phyloP scores from a whole-genome alignment of 2,113 vertebrate genomes.

The Merops nubicus region DNA sequence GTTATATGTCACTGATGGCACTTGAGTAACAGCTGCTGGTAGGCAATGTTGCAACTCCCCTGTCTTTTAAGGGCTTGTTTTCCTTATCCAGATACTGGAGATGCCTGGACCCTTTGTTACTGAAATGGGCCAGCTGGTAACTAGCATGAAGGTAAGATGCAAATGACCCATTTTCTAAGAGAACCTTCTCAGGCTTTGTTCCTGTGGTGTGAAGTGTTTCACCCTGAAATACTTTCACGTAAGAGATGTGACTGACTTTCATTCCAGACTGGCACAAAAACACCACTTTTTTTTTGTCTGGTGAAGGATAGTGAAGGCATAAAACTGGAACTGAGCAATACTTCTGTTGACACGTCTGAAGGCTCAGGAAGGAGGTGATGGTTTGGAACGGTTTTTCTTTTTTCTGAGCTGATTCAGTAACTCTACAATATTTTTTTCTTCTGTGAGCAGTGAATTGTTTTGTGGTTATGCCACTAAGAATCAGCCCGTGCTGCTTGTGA shows the following conservation, averaged over 20 bases:
- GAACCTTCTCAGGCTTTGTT: not conserved
- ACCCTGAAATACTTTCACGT: not conserved
- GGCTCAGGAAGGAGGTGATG: not conserved
- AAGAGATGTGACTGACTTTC: not conserved
- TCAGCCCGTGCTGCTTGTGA: not conserved
- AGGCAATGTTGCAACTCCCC: not conserved
- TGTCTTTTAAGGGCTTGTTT: not conserved
- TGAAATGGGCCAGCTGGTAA: not conserved
- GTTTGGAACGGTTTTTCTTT: not conserved
- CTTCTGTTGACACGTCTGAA: not conserved
- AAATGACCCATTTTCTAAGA: not conserved
- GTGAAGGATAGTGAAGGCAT: not conserved
- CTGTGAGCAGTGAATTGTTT: not conserved
- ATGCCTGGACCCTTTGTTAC: not conserved
- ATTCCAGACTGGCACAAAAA: not conserved
- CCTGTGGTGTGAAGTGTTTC: not conserved
- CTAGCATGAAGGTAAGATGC: not conserved
- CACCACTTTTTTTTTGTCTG: not conserved
- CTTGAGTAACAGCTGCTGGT: not conserved
- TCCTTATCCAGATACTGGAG: not conserved
- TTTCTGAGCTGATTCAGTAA: not conserved
- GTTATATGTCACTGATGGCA: not conserved
- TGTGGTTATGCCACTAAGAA: not conserved
- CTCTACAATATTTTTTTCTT: accelerated
- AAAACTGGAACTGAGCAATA: not conserved